Base-by-base conservation (phyloP, 2,797 vertebrate genomes). In the Alfaro cultratus region DNA sequence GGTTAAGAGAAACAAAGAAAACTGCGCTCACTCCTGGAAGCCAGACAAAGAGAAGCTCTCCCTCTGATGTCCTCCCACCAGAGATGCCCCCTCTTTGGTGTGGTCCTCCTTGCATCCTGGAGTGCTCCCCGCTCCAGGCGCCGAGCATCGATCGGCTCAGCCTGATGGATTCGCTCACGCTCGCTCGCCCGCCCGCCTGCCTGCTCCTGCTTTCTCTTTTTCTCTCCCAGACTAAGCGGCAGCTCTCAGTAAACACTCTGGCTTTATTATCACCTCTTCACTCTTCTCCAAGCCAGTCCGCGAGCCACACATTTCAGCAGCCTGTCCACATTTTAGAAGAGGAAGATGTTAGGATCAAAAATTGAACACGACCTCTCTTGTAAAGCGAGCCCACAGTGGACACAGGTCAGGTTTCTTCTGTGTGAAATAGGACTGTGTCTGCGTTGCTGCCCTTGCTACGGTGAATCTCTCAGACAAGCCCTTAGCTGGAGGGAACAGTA, bases 31-130 rank as follows among this genome's bases (percentile, higher is more conserved):
- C 94, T 95, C 91, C 93, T 95, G 95, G 94, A 94, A 94, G 85
- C 85, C 84, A 92, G 94, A 95, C 94, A 95, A 95, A 95, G 95
- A 93, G 91, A 95, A 91, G 84, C 77, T 55, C 88, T 92, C 89
- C 89, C 85, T 96, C 93, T 95, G 94, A 96, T 94, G 94, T 94
- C 93, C 94, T 95, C 95, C 95, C 94, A 95, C 95, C 90, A 94
- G 94, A 95, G 93, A 94, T 93, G 91, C 92, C 91, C 94, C 89
- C 90, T 91, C 93, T 95, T 95, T 95, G 93, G 94, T 95, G 94
- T 94, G 93, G 95, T 94, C 93, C 89, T 95, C 93, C 68, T 86
- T 82, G 86, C 93, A 91, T 95, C 91, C 93, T 93, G 74, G 90
- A 93, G 92, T 91, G 91, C 93, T 91, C 91, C 81, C 86, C 64